Conservation (phyloP, 2,888 invertebrate species). For the Cantharis lateralis region DNA sequence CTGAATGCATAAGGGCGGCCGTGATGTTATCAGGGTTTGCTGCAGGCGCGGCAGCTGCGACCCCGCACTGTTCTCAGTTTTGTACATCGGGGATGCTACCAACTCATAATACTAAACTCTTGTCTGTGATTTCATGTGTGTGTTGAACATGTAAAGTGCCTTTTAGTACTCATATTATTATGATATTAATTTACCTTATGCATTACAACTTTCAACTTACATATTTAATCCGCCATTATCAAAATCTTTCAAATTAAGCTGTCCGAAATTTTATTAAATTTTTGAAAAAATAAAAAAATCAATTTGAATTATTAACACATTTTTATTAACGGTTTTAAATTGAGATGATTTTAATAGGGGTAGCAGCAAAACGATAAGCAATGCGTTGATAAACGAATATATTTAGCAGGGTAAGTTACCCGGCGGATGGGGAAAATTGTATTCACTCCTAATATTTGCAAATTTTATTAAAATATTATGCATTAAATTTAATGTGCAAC, state of each 20-base stretch:
- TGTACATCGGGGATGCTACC: slow-evolving; percentile 22
- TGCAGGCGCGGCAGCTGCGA: slow-evolving; percentile 55
- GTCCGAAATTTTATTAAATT: not conserved
- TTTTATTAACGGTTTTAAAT: not conserved
- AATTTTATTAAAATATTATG: not conserved
- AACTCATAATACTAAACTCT: slow-evolving; percentile 7
- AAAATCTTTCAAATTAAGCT: not conserved
- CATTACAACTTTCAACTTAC: not conserved
- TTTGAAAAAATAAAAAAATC: not conserved
- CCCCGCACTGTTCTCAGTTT: slow-evolving; percentile 30
- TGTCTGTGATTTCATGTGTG: slow-evolving; percentile 29
- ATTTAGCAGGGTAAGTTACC: not conserved
- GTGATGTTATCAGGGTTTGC: slow-evolving; percentile 53
- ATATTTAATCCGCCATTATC: not conserved
- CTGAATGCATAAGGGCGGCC: slow-evolving; percentile 59
- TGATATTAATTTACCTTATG: slow-evolving; percentile 15
- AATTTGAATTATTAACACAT: not conserved
- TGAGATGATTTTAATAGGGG: not conserved
- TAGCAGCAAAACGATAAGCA: not conserved
- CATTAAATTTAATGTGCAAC: not conserved
- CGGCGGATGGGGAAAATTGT: not conserved
- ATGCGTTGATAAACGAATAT: not conserved
- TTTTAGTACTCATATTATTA: slow-evolving; percentile 25
- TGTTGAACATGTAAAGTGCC: slow-evolving; percentile 24
- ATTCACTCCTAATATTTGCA: not conserved